Evolutionary conservation across 2,113 vertebrate species (phyloP), one percentile per base, ranked within the genome.

Genomic region (Sinocyclocheilus anophthalmus): DNA sequence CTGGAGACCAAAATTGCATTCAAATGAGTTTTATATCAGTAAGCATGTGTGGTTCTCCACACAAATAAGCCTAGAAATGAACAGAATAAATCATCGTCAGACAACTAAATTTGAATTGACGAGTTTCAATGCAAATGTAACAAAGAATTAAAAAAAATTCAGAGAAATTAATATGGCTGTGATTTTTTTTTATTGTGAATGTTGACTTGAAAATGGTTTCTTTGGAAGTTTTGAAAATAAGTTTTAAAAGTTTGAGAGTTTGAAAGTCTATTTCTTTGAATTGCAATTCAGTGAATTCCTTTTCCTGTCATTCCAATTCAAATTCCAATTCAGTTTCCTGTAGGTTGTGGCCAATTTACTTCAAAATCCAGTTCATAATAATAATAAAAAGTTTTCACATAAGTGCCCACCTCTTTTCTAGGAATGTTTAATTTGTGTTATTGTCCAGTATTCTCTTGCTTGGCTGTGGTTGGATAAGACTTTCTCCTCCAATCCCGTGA

Each of bases 351-450:
- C 22, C 72, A 48, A 75, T 75, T 75, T n/a, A 45, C 22, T 75
- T 22, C 10, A 42, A 33, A 42, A 12, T 39, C 39, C 70, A 45
- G 39, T n/a, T 45, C 39, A 24, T 13, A 13, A 73, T n/a, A 42
- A n/a, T 1, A 8, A n/a, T n/a, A 59, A 72, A 72, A 12, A 2
- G 18, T 22, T 37, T 11, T 42, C 69, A 72, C 37, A 42, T 42
- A 72, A 72, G 69, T 72, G 18, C 37, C 37, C 18, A 42, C 20
- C 39, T 48, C 12, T 76, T 76, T 75, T 14, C 72, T 12, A 3
- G 42, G 72, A 76, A 26, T 76, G n/a, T 45, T 48, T 76, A 16
- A 73, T 14, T 76, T 24, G 39, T 76, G 73, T 48, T 76, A 50
- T 76, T 76, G 42, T 45, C 42, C n/a, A 24, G 42, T 76, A 26